phyloP scores from a whole-genome alignment of 2,113 vertebrate species.

The Pelvicachromis taeniatus region DNA sequence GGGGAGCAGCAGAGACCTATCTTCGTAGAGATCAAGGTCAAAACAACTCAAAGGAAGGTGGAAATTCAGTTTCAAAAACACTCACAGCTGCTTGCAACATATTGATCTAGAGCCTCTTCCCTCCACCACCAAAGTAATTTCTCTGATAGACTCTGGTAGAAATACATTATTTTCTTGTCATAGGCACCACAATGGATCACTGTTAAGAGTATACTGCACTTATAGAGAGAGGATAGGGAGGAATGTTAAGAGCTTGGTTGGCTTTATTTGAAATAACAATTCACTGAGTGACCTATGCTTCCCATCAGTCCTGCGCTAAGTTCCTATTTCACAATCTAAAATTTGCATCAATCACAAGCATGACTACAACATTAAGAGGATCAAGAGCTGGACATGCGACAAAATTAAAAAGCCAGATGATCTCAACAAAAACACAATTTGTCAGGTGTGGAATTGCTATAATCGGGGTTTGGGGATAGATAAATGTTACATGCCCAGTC shows the following conservation, averaged over 20 bases:
- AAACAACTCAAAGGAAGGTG: slow-evolving; percentile 72
- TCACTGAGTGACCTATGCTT: slow-evolving; percentile 36
- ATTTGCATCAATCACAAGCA: slow-evolving; percentile 46
- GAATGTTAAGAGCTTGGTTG: slow-evolving; percentile 29
- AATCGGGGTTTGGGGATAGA: slow-evolving; percentile 41
- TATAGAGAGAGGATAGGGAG: slow-evolving; percentile 36
- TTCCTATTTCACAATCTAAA: slow-evolving; percentile 8
- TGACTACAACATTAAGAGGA: slow-evolving; percentile 38
- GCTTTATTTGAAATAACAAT: slow-evolving; percentile 53
- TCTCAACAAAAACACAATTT: not conserved
- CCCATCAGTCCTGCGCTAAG: slow-evolving; percentile 2
- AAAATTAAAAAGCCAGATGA: not conserved
- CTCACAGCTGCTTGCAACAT: slow-evolving; percentile 66
- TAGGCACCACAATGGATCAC: slow-evolving; percentile 64
- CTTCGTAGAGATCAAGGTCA: slow-evolving; percentile 74
- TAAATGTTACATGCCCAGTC: slow-evolving; percentile 52
- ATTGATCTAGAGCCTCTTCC: slow-evolving; percentile 67
- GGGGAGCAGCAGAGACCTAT: slow-evolving; percentile 57
- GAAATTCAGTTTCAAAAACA: slow-evolving; percentile 72
- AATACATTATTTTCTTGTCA: slow-evolving; percentile 74
- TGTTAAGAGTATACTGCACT: slow-evolving; percentile 58
- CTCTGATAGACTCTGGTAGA: slow-evolving; percentile 65
- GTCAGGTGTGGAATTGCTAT: slow-evolving; percentile 44
- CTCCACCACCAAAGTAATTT: slow-evolving; percentile 63
- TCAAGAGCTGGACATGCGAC: slow-evolving; percentile 3